phyloP scores from a whole-genome alignment of 2,797 vertebrate genomes.

The Pelobates cultripes region DNA sequence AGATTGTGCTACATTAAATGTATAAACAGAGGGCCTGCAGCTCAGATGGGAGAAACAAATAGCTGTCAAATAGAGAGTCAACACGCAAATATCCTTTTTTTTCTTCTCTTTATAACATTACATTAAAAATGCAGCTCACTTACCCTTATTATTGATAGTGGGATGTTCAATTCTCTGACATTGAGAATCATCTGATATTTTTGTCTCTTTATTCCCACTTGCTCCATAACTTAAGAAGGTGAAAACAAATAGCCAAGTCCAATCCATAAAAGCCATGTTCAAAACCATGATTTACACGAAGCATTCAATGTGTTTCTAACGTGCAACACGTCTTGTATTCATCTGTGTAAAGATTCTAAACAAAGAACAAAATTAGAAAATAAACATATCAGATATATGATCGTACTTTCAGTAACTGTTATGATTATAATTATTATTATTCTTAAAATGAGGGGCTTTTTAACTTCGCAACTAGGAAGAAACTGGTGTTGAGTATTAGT shows the following conservation, averaged over 20 bases:
- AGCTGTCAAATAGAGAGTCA: no score
- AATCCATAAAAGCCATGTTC: conserved; percentile 77
- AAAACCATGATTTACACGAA: conserved; percentile 76
- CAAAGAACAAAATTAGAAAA: conserved; percentile 45
- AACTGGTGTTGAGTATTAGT: no score
- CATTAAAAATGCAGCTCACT: conserved; percentile 31
- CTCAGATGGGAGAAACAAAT: no score
- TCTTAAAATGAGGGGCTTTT: no score
- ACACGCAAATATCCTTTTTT: no score
- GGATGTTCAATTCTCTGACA: conserved; percentile 89
- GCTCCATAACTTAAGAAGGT: conserved; percentile 82
- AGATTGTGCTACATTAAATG: no score
- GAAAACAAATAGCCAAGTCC: conserved; percentile 71
- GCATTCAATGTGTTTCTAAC: conserved; percentile 75
- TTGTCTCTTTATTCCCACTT: conserved; percentile 72
- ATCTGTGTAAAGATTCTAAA: conserved; percentile 79
- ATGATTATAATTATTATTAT: no score
- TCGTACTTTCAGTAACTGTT: no score
- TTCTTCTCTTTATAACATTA: no score
- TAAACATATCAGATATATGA: no score
- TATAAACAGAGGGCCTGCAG: no score
- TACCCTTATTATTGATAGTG: conserved; percentile 87
- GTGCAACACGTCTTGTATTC: conserved; percentile 68
- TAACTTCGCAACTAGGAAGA: no score
- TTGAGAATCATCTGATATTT: conserved; percentile 71